Percentiles rank a stretch among this genome's conserved stretches.
Conservation (phyloP, 2,888 invertebrate genomes). For the Blastobasis adustella region DNA sequence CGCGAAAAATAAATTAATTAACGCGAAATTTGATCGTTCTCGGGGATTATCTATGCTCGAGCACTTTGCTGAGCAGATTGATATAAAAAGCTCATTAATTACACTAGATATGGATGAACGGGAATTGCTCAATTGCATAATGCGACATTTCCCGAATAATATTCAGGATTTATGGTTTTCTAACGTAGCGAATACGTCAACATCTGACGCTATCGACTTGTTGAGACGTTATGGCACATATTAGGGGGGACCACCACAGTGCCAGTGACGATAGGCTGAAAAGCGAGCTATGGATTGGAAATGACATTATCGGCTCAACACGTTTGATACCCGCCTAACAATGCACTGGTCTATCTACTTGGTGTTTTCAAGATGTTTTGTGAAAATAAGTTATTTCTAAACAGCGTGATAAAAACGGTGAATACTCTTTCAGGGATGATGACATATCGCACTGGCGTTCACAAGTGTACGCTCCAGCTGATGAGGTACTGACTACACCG, state of each 20-base stretch:
- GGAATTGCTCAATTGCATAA: background rate
- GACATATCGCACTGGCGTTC: constrained; percentile 86
- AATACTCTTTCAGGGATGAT: constrained; percentile 62
- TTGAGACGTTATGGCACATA: too few relatives aligned
- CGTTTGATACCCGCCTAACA: too few relatives aligned
- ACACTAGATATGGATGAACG: background rate
- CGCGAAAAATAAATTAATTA: background rate
- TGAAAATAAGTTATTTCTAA: too few relatives aligned
- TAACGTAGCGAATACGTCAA: too few relatives aligned
- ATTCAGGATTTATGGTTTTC: constrained; percentile 2
- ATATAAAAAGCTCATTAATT: background rate
- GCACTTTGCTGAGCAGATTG: background rate
- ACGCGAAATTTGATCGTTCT: background rate
- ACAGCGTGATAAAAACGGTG: background rate
- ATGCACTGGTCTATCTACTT: too few relatives aligned
- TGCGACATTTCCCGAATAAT: constrained; percentile 1
- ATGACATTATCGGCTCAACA: too few relatives aligned
- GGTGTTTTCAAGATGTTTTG: too few relatives aligned
- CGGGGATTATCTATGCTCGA: background rate
- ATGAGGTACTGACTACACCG: constrained; percentile 88
- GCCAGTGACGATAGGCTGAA: too few relatives aligned
- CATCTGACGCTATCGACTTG: too few relatives aligned
- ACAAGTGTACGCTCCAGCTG: constrained; percentile 90
- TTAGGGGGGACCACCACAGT: too few relatives aligned
- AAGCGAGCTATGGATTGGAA: too few relatives aligned